A percentile compares a stretch with the other conserved stretches of the same genome.
Evolutionary conservation across 2,888 invertebrate species (phyloP).

Genomic region (Tetrapedia diversipes): DNA sequence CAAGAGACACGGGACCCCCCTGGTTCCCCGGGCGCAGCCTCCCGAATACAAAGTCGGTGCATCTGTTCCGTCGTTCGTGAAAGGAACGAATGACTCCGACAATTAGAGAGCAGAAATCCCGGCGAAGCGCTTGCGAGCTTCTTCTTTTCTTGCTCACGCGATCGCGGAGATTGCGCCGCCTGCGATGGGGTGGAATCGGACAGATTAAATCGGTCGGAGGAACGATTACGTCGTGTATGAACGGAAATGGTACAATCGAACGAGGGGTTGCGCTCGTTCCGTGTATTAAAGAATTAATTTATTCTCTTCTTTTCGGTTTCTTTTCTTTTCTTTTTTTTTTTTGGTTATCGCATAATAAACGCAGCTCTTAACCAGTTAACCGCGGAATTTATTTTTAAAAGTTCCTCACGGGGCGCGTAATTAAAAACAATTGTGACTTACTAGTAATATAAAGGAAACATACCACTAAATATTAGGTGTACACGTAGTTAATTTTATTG

Average conservation of each 20-base stretch:
- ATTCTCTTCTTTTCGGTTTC: too few species aligned
- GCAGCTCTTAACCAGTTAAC: too few species aligned
- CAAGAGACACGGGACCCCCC: slow-evolving; percentile 74
- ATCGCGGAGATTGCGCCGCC: slow-evolving; percentile 61
- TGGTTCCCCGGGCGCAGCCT: slow-evolving; percentile 47
- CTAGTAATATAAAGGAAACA: too few species aligned
- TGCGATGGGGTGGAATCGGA: slow-evolving; percentile 43
- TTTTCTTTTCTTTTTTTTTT: background rate
- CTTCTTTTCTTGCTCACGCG: slow-evolving; percentile 64
- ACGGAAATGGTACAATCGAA: slow-evolving; percentile 14
- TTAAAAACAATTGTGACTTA: too few species aligned
- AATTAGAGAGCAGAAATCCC: slow-evolving; percentile 71
- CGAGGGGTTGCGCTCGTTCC: background rate
- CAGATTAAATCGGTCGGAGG: slow-evolving; percentile 52
- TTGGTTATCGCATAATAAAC: too few species aligned
- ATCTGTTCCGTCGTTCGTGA: slow-evolving; percentile 76
- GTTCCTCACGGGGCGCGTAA: too few species aligned
- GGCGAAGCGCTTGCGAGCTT: slow-evolving; percentile 51
- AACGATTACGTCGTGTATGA: slow-evolving; percentile 50
- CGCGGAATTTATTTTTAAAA: too few species aligned
- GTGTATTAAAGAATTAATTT: background rate
- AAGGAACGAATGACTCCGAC: slow-evolving; percentile 77
- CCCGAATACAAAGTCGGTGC: slow-evolving; percentile 71
- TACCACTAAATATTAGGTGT: too few species aligned
- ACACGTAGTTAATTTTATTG: too few species aligned